Evolutionary conservation across 2,113 vertebrate genomes (phyloP).

Genomic region (Manacus vitellinus): DNA sequence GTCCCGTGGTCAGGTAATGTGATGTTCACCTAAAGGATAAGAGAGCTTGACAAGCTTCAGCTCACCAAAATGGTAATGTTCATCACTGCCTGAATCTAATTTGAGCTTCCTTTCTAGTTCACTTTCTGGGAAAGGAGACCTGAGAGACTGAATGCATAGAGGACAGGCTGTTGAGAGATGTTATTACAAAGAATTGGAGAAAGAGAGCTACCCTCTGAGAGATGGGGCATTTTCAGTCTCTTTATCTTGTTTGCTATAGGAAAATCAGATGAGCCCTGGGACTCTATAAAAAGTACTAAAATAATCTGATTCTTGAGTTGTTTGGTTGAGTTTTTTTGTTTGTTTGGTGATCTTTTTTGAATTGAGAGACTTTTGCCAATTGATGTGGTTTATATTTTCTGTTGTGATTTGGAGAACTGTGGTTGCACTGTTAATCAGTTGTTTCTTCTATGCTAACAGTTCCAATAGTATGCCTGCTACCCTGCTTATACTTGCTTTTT

Average conservation of each 20-base stretch:
- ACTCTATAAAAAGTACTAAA: neutral
- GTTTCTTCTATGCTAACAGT: neutral
- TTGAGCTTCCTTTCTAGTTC: constrained; percentile 2
- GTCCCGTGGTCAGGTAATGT: neutral
- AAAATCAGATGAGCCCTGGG: neutral
- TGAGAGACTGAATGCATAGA: neutral
- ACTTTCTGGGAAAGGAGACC: neutral
- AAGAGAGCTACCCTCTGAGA: neutral
- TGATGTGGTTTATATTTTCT: neutral
- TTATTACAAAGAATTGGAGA: neutral
- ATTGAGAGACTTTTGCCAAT: neutral
- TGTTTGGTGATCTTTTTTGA: neutral
- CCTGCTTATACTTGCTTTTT: neutral
- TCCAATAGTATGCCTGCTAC: neutral
- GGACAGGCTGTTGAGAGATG: neutral
- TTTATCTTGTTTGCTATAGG: neutral
- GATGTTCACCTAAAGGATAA: constrained; percentile 31
- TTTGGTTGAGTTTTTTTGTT: neutral
- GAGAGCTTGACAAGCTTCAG: constrained; percentile 48
- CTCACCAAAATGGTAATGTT: constrained; percentile 55
- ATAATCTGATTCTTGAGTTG: neutral
- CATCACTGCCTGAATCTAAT: constrained; percentile 48
- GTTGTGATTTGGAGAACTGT: neutral
- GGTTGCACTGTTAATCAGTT: neutral
- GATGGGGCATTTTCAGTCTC: neutral